phyloP scores from a whole-genome alignment of 2,888 invertebrate species.

The Drosophila acutilabella region DNA sequence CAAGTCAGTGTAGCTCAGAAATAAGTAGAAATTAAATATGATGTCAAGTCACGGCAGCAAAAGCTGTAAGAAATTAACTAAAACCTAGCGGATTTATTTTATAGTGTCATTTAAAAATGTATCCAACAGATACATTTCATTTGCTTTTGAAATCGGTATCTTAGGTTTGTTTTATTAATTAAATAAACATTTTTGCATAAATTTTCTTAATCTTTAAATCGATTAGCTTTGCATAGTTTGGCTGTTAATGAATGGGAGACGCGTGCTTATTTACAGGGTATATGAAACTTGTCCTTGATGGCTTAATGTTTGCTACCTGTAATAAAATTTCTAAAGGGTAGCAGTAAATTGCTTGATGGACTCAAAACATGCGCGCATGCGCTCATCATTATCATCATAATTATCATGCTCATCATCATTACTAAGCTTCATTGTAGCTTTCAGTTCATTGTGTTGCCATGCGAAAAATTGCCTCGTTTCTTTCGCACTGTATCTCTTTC shows the following conservation, averaged over 20 bases:
- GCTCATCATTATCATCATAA: conserved; percentile 13
- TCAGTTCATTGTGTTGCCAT: conserved; percentile 51
- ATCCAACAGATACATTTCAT: too few relatives aligned
- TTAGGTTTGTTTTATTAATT: too few relatives aligned
- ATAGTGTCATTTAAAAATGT: too few relatives aligned
- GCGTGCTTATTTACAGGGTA: conserved; percentile 8
- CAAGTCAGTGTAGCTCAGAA: conserved; percentile 31
- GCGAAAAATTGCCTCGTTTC: conserved; percentile 51
- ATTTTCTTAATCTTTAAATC: too few relatives aligned
- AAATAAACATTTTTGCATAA: too few relatives aligned
- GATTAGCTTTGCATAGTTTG: neutral
- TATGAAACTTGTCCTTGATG: conserved; percentile 19
- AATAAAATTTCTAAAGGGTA: neutral
- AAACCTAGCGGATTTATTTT: too few relatives aligned
- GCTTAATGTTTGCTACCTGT: neutral
- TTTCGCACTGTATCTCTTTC: conserved; percentile 12
- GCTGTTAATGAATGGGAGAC: neutral
- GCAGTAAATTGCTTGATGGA: neutral
- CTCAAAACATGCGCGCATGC: conserved; percentile 37
- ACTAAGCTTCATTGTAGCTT: neutral
- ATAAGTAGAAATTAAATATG: too few relatives aligned
- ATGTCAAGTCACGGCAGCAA: neutral
- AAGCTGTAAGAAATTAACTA: neutral
- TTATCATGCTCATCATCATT: conserved; percentile 1
- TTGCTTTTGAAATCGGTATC: too few relatives aligned